phyloP scores from a whole-genome alignment of 2,888 invertebrate genomes.

The Mechanitis messenoides region DNA sequence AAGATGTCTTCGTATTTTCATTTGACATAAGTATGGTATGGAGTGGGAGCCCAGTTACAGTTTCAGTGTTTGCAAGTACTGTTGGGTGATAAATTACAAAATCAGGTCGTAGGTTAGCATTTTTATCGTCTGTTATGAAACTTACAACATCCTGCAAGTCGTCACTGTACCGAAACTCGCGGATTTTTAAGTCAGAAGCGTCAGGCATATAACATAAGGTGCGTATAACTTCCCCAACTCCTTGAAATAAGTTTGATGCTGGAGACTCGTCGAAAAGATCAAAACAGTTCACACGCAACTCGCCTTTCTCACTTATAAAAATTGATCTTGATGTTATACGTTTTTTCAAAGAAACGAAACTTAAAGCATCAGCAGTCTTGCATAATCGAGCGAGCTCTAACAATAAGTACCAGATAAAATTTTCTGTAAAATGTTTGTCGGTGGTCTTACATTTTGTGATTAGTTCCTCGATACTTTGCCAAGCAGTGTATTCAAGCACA shows the following conservation, averaged over 20 bases:
- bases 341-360: slow-evolving; percentile 49
- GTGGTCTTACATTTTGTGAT: slow-evolving; percentile 49
- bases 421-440: slow-evolving; percentile 54
- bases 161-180: slow-evolving; percentile 54
- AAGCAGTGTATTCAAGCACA: slow-evolving; percentile 63
- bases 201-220: slow-evolving; percentile 42
- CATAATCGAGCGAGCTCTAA: slow-evolving; percentile 57
- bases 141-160: slow-evolving; percentile 57
- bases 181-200: slow-evolving; percentile 37
- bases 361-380: slow-evolving; percentile 47
- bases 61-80: slow-evolving; percentile 62
- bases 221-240: slow-evolving; percentile 53
- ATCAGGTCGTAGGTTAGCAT: slow-evolving; percentile 51
- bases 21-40: slow-evolving; percentile 48
- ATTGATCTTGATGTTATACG: slow-evolving; percentile 50
- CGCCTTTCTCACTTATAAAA: slow-evolving; percentile 54
- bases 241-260: slow-evolving; percentile 43
- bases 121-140: slow-evolving; percentile 56
- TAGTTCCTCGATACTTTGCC: slow-evolving; percentile 60
- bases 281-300: slow-evolving; percentile 63
- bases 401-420: slow-evolving; percentile 63
- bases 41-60: slow-evolving; percentile 39
- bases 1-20: slow-evolving; percentile 36
- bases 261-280: slow-evolving; percentile 37
- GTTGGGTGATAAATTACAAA: slow-evolving; percentile 69